A percentile compares a stretch with the other conserved stretches of the same genome.
Evolutionary conservation across 2,113 vertebrate species (phyloP).

Genomic region (Platysteira castanea): DNA sequence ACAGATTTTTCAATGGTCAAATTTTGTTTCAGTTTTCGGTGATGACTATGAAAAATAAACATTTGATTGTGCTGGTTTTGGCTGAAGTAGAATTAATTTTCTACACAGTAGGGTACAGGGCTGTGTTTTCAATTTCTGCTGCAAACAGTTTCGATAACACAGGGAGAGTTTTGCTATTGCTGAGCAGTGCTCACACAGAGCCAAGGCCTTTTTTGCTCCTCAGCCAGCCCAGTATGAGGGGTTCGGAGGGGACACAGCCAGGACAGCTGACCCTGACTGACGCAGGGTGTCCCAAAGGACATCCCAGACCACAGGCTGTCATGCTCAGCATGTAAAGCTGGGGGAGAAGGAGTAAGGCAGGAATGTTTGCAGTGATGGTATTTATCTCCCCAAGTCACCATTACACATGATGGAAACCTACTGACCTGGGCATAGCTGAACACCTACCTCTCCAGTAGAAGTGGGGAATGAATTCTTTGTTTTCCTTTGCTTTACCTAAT

Average conservation of each 20-base stretch:
- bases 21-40: not conserved
- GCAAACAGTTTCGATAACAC: not conserved
- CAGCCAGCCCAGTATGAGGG: not conserved
- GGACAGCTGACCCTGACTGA: not conserved
- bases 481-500: not conserved
- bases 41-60: not conserved
- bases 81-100: not conserved
- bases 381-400: not conserved
- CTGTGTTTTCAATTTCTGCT: not conserved
- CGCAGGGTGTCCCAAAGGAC: no score
- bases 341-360: no score
- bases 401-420: not conserved
- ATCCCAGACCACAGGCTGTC: fast-evolving
- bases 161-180: not conserved
- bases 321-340: no score
- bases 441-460: not conserved
- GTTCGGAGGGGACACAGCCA: fast-evolving
- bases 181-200: not conserved
- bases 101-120: fast-evolving
- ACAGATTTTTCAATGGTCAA: not conserved
- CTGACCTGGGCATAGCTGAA: not conserved
- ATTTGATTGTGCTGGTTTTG: not conserved
- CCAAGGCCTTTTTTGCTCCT: not conserved
- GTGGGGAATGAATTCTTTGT: not conserved
- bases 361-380: fast-evolving